Conservation (phyloP, 2,888 invertebrate genomes). For the Mamestra brassicae region DNA sequence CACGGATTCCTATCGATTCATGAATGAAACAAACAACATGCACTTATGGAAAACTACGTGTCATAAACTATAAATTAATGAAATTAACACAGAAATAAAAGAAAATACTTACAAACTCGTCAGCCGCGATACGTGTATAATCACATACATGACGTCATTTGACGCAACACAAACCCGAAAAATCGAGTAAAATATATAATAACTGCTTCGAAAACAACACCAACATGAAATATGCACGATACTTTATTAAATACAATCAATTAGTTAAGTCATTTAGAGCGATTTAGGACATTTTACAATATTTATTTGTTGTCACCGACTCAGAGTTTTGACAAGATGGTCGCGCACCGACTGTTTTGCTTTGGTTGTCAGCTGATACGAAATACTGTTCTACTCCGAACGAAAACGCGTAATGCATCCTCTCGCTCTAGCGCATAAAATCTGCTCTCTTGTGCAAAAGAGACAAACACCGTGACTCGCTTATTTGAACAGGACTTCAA, state of each 20-base stretch:
- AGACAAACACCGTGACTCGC: slow-evolving; percentile 76
- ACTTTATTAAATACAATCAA: slow-evolving; percentile 85
- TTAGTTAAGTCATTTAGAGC: slow-evolving; percentile 87
- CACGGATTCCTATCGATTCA: slow-evolving; percentile 77
- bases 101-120: slow-evolving; percentile 90
- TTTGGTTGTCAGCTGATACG: slow-evolving; percentile 92
- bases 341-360: slow-evolving; percentile 92
- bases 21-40: slow-evolving; percentile 85
- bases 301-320: slow-evolving; percentile 90
- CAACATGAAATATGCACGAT: slow-evolving; percentile 84
- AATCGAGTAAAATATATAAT: slow-evolving; percentile 88
- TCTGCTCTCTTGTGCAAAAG: slow-evolving; percentile 61
- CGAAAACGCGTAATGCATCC: slow-evolving; percentile 67
- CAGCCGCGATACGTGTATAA: slow-evolving; percentile 90
- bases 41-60: slow-evolving; percentile 75
- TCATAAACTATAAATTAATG: slow-evolving; percentile 75
- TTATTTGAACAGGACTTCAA: slow-evolving; percentile 79
- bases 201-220: slow-evolving; percentile 84
- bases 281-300: slow-evolving; percentile 90
- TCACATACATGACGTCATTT: slow-evolving; percentile 91
- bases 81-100: slow-evolving; percentile 87
- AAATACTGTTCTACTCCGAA: slow-evolving; percentile 83
- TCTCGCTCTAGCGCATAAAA: slow-evolving; percentile 72
- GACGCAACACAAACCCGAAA: slow-evolving; percentile 90
- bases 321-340: slow-evolving; percentile 91